These are phyloP conservation scores for Lasiurus cinereus DNA, from an alignment of 2,113 vertebrate species.

Conservation along the genomic window DNA sequence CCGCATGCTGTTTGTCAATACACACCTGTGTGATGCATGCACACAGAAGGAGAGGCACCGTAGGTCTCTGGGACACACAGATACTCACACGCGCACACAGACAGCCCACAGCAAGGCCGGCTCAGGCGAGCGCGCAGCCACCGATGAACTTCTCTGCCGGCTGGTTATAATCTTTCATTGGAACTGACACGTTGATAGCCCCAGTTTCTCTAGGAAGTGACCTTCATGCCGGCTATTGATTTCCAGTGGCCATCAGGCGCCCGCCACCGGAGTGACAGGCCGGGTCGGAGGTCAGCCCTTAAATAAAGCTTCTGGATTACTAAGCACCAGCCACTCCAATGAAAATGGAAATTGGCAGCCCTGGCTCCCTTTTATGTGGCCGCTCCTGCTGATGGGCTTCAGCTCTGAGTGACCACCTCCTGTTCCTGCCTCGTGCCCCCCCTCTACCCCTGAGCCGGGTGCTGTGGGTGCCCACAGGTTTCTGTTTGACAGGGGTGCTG, in stretches of 20 bases:
- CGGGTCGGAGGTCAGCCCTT: conserved; percentile 92
- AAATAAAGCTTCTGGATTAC: conserved; percentile 93
- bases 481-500: neutral
- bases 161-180: conserved; percentile 92
- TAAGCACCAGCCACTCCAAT: conserved; percentile 89
- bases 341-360: conserved; percentile 90
- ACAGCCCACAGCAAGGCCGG: neutral
- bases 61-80: neutral
- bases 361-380: conserved; percentile 84
- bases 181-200: conserved; percentile 92
- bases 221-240: conserved; percentile 91
- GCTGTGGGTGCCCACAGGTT: neutral
- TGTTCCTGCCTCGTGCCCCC: conserved; percentile 66
- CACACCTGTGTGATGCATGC: neutral
- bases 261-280: conserved; percentile 90
- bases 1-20: neutral
- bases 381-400: conserved; percentile 83
- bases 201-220: conserved; percentile 93
- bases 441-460: neutral
- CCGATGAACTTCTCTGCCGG: conserved; percentile 85
- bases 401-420: conserved; percentile 1
- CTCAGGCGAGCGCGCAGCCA: conserved; percentile 64
- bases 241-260: conserved; percentile 90
- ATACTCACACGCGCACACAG: rapidly evolving
- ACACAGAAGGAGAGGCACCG: too few relatives aligned